Evolutionary conservation across 30 jellyfish, hydroid and myxozoan species (phyloP).

Genomic region (Hydractinia echinata): DNA sequence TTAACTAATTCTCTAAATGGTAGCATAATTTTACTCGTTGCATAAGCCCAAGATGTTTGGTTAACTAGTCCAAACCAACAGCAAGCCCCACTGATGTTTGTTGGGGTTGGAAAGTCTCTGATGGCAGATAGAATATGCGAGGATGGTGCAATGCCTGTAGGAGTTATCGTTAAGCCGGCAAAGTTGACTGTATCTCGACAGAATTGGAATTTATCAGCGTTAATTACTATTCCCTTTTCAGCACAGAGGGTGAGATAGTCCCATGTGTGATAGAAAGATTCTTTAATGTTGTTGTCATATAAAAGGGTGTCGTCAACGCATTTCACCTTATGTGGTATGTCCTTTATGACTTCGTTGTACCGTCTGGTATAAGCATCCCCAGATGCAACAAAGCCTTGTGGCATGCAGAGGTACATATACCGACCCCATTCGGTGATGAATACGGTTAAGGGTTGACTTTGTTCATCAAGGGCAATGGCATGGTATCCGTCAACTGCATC

Average conservation of each 20-base stretch:
- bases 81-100: conserved; percentile 12
- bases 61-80: conserved; percentile 24
- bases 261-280: conserved; percentile 29
- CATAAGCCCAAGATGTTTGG: conserved; percentile 13
- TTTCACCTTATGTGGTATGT: not conserved
- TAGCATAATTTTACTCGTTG: conserved; percentile 2
- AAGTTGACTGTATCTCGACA: conserved; percentile 24
- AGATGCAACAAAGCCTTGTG: too few species aligned
- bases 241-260: not conserved
- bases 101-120: conserved; percentile 37
- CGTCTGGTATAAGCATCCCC: too few species aligned
- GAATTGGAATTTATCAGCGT: conserved; percentile 15
- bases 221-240: conserved; percentile 20
- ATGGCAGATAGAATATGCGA: conserved; percentile 4
- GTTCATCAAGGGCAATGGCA: too few species aligned
- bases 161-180: conserved; percentile 29
- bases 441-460: too few species aligned
- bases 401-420: too few species aligned
- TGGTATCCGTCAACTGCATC: too few species aligned
- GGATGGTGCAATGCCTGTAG: conserved; percentile 18
- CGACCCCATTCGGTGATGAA: too few species aligned
- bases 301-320: conserved; percentile 31
- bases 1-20: conserved; percentile 1
- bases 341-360: too few species aligned
- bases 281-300: conserved; percentile 4